Conservation (phyloP, 2,113 vertebrate genomes). For the Toxostoma redivivum region DNA sequence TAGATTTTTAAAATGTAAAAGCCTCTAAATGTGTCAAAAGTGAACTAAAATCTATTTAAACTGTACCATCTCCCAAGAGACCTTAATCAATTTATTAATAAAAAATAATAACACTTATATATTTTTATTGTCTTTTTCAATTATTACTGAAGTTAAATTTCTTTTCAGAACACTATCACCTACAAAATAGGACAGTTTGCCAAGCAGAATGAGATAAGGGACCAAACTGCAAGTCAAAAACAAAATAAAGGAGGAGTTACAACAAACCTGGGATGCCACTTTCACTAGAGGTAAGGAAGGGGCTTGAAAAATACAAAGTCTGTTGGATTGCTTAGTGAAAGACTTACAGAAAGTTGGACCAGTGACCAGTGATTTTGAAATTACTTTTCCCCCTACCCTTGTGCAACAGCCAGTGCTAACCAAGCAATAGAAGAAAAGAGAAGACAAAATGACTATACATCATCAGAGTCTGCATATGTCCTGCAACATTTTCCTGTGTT, state of each 20-base stretch:
- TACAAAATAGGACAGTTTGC: neutral
- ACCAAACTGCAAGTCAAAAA: neutral
- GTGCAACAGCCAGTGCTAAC: neutral
- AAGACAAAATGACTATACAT: neutral
- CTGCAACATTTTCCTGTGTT: fast-evolving
- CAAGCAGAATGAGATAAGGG: neutral
- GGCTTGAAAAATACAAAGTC: neutral
- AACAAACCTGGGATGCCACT: neutral
- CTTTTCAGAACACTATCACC: neutral
- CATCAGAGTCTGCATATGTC: neutral
- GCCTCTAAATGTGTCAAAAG: neutral
- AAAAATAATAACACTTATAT: neutral
- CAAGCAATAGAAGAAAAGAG: neutral
- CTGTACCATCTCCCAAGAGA: neutral
- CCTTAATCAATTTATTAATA: neutral
- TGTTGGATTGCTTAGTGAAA: neutral
- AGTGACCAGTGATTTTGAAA: neutral
- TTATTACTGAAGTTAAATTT: neutral
- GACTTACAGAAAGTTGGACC: neutral
- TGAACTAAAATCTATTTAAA: neutral
- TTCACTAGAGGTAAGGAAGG: neutral
- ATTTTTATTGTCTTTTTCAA: neutral
- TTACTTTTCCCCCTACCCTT: neutral
- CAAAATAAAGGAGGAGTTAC: neutral
- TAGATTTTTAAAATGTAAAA: neutral